Percentiles rank a stretch among this genome's conserved stretches.
phyloP scores from a whole-genome alignment of 2,888 invertebrate genomes.

The Dryadula phaetusa region DNA sequence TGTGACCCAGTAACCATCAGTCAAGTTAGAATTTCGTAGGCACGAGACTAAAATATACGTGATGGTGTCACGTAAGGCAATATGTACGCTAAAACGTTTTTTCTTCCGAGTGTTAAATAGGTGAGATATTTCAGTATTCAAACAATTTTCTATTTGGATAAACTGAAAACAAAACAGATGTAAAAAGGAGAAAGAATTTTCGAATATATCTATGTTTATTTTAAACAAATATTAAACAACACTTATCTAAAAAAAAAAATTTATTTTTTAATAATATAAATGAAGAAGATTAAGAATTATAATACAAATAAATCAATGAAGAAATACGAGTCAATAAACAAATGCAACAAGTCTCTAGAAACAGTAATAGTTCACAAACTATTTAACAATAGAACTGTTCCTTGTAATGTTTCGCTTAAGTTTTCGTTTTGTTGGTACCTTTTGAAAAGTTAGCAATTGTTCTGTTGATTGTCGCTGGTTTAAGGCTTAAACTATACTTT shows the following conservation, averaged over 20 bases:
- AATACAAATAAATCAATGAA: background rate
- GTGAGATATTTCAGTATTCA: background rate
- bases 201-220: too few species aligned
- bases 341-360: conserved; percentile 20
- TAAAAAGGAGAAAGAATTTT: too few species aligned
- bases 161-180: background rate
- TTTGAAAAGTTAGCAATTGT: conserved; percentile 19
- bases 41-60: conserved; percentile 28
- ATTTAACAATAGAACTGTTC: conserved; percentile 15
- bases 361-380: conserved; percentile 4
- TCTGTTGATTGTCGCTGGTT: conserved; percentile 3
- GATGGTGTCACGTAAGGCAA: conserved; percentile 33
- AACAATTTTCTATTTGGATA: background rate
- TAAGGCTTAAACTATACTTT: background rate
- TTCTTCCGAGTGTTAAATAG: conserved; percentile 20
- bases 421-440: conserved; percentile 13
- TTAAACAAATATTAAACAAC: too few species aligned
- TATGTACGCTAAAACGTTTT: conserved; percentile 29
- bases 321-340: conserved; percentile 24
- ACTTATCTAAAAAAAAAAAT: too few species aligned
- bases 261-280: too few species aligned
- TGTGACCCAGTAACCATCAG: conserved; percentile 31
- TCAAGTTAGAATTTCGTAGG: conserved; percentile 35
- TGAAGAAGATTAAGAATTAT: background rate
- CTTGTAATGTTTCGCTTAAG: conserved; percentile 11